These are phyloP conservation scores for Halcyon malimbica DNA, from an alignment of 2,113 vertebrate genomes.

Conservation along the genomic window DNA sequence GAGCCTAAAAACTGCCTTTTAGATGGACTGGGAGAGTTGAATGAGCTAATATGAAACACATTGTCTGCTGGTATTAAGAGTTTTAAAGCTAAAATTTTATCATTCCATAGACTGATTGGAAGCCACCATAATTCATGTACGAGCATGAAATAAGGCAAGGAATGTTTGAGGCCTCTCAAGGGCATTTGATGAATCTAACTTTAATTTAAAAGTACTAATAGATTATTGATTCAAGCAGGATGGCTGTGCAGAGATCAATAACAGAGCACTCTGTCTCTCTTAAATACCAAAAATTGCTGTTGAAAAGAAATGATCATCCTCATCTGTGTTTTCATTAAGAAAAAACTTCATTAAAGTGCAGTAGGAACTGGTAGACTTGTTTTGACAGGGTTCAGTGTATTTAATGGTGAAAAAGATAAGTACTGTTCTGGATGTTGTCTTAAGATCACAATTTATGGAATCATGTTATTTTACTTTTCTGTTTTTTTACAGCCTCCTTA, in stretches of 20 bases:
- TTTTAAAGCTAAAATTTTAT: conserved; percentile 70
- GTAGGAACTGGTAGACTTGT: not conserved
- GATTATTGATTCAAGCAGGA: conserved; percentile 78
- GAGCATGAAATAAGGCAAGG: conserved; percentile 41
- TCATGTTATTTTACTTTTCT: not conserved
- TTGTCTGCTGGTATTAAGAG: conserved; percentile 71
- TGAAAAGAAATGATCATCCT: not conserved
- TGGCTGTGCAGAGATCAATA: conserved; percentile 66
- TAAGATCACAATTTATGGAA: not conserved
- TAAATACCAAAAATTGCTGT: conserved; percentile 61
- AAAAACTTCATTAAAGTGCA: not conserved
- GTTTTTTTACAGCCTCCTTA: not conserved
- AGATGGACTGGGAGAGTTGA: conserved; percentile 52
- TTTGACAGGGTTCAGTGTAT: not conserved
- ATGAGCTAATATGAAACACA: conserved; percentile 67
- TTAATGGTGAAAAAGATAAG: not conserved
- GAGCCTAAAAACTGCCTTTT: conserved; percentile 66
- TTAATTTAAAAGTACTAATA: conserved; percentile 81
- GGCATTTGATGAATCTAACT: conserved; percentile 75
- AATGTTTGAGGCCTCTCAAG: conserved; percentile 69
- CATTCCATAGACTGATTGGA: conserved; percentile 48
- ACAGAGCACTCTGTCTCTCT: conserved; percentile 40
- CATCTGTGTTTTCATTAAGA: not conserved
- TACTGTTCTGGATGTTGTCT: not conserved
- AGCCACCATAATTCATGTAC: not conserved